Conservation (phyloP, 92 coral and sea anemone species). For the Bergia sp. region DNA sequence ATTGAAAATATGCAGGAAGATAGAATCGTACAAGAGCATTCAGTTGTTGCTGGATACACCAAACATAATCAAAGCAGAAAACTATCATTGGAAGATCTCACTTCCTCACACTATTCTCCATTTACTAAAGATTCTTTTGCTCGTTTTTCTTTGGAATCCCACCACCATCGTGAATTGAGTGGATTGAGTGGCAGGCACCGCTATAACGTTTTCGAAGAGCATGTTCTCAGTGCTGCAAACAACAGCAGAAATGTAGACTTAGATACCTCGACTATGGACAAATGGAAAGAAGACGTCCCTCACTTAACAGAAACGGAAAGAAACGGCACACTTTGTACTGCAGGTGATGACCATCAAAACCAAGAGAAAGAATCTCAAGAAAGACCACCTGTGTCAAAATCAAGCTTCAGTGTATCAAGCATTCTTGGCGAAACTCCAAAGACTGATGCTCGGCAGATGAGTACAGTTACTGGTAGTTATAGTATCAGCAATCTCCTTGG, state of each 20-base stretch:
- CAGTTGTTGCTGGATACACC: neutral
- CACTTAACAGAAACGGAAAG: neutral
- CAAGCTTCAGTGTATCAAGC: conserved; percentile 84
- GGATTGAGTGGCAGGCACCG: neutral
- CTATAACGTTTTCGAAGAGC: conserved; percentile 4
- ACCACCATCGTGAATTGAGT: conserved; percentile 8
- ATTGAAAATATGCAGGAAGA: neutral
- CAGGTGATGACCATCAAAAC: neutral
- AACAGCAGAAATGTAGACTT: neutral
- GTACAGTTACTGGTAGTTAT: conserved; percentile 59
- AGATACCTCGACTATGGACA: neutral
- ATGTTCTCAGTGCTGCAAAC: neutral
- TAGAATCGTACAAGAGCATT: neutral
- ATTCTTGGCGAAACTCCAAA: conserved; percentile 60
- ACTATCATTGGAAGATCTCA: conserved; percentile 36
- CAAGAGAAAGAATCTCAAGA: neutral
- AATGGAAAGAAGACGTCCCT: neutral
- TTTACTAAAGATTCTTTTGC: conserved; percentile 30
- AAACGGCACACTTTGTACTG: neutral
- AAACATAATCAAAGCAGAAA: conserved; percentile 12
- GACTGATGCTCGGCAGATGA: conserved; percentile 35
- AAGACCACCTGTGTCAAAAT: conserved; percentile 24
- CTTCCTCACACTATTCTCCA: conserved; percentile 16
- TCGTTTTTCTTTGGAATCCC: neutral
- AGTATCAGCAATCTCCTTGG: conserved; percentile 82